These are phyloP conservation scores for Steinernema hermaphroditum DNA, from an alignment of 2,888 invertebrate species.

Conservation along the genomic window DNA sequence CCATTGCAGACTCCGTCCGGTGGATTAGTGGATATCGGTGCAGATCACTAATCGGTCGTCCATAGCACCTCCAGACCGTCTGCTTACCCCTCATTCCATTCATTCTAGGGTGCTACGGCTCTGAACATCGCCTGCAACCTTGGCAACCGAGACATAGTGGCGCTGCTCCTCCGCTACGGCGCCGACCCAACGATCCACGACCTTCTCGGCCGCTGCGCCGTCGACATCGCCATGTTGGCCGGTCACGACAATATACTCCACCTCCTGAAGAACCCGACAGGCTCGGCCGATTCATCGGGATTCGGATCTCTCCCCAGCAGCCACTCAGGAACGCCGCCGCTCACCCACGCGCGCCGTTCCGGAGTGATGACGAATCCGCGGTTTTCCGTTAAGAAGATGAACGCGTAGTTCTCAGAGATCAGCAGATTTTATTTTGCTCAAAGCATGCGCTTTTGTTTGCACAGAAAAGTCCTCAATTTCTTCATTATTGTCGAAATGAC, in stretches of 20 bases:
- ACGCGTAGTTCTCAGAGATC: neutral
- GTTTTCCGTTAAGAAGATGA: neutral
- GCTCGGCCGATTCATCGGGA: conserved; percentile 50
- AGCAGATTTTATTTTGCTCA: conserved; percentile 22
- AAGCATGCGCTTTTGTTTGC: neutral
- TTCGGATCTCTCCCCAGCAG: conserved; percentile 40
- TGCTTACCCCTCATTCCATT: neutral
- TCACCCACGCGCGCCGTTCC: conserved; percentile 12
- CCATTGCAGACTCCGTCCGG: no score
- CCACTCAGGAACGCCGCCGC: conserved; percentile 22
- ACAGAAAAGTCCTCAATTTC: neutral
- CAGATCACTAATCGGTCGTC: no score
- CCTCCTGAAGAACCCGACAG: conserved; percentile 44
- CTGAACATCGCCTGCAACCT: conserved; percentile 51
- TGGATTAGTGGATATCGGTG: no score
- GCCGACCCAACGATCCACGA: conserved; percentile 50
- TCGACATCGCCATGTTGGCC: conserved; percentile 47
- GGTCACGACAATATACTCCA: conserved; percentile 46
- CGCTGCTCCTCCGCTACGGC: conserved; percentile 47
- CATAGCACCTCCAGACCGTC: no score
- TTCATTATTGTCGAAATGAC: neutral
- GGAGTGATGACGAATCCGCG: conserved; percentile 21
- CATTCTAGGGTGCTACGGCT: conserved; percentile 49
- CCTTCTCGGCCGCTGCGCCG: conserved; percentile 46
- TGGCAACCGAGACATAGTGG: conserved; percentile 50